phyloP scores from a whole-genome alignment of 2,797 vertebrate species.

The Ptychobarbus kaznakovi region DNA sequence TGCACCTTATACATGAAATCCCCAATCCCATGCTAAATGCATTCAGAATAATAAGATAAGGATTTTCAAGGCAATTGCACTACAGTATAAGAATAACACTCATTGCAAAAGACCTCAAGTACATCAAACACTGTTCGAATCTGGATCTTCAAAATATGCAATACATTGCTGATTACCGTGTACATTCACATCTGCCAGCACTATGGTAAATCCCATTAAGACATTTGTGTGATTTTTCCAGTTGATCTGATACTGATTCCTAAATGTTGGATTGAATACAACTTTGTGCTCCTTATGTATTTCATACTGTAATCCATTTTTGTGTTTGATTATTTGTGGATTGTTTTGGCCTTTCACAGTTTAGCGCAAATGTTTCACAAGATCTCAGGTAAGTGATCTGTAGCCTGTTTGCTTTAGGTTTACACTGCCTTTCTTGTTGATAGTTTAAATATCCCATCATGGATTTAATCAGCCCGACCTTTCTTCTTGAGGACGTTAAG shows the following conservation, averaged over 20 bases:
- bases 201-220: slow-evolving; percentile 27
- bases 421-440: slow-evolving; percentile 7
- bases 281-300: not conserved
- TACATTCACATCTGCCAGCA: slow-evolving; percentile 56
- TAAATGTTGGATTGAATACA: not conserved
- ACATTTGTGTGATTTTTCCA: slow-evolving; percentile 45
- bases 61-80: slow-evolving; percentile 34
- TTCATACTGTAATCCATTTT: not conserved
- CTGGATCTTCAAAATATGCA: slow-evolving; percentile 25
- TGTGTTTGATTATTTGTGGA: slow-evolving; percentile 28
- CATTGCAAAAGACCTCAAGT: slow-evolving; percentile 33
- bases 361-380: not conserved
- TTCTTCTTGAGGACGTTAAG: slow-evolving; percentile 6
- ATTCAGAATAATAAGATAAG: slow-evolving; percentile 37
- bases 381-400: slow-evolving; percentile 11
- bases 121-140: slow-evolving; percentile 38
- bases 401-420: slow-evolving; percentile 21
- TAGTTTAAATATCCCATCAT: not conserved
- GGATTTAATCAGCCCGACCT: not conserved
- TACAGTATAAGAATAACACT: slow-evolving; percentile 37
- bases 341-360: slow-evolving; percentile 5
- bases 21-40: slow-evolving; percentile 47
- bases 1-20: slow-evolving; percentile 44
- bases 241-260: slow-evolving; percentile 17
- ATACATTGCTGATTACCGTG: slow-evolving; percentile 47